Evolutionary conservation across 2,113 vertebrate genomes (phyloP).

Genomic region (Okapia johnstoni): DNA sequence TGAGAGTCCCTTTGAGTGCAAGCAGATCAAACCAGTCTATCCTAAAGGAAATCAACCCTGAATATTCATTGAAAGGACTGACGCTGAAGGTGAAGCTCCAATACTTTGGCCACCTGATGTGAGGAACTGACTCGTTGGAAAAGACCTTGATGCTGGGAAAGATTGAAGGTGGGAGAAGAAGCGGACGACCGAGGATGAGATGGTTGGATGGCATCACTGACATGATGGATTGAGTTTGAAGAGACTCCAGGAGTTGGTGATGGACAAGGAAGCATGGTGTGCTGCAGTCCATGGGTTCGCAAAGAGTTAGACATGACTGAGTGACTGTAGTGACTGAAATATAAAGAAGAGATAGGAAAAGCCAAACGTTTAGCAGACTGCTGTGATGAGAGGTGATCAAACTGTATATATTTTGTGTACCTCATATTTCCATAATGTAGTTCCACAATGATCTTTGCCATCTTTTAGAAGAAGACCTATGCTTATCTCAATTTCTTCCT

Average conservation of each 20-base stretch:
- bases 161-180: background rate
- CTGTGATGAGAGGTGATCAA: background rate
- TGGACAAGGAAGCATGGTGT: background rate
- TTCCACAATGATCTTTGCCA: background rate
- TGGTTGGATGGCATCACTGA: background rate
- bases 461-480: background rate
- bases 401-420: background rate
- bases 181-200: background rate
- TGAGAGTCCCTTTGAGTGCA: background rate
- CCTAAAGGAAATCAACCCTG: background rate
- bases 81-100: background rate
- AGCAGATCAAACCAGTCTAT: background rate
- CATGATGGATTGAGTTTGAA: background rate
- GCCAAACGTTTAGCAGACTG: background rate
- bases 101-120: background rate
- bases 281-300: background rate
- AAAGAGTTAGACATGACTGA: background rate
- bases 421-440: background rate
- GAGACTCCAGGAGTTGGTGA: background rate
- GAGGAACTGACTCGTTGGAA: background rate
- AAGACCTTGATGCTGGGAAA: background rate
- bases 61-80: background rate
- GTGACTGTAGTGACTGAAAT: background rate
- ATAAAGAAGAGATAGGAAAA: background rate
- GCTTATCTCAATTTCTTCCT: constrained; percentile 8